Conservation (phyloP, 2,888 invertebrate species). For the Synergus itoensis region DNA sequence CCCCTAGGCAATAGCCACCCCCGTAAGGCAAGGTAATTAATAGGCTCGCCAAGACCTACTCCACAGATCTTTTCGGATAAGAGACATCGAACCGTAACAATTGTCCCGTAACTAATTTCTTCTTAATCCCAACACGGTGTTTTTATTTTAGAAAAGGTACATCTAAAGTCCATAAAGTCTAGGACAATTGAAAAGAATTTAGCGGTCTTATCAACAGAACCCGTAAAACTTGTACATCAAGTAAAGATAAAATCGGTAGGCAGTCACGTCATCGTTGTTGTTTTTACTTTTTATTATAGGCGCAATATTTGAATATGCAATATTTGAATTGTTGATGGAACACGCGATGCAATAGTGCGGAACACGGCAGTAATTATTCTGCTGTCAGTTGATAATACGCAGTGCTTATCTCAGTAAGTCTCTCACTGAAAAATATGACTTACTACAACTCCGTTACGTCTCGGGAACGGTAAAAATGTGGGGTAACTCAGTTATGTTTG, state of each 20-base stretch:
- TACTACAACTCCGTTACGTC: not conserved
- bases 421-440: slow-evolving; percentile 24
- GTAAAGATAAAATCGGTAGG: slow-evolving; percentile 12
- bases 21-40: slow-evolving; percentile 73
- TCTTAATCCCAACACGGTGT: slow-evolving; percentile 57
- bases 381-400: slow-evolving; percentile 37
- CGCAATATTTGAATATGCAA: slow-evolving; percentile 34
- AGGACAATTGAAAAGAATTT: slow-evolving; percentile 9
- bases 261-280: slow-evolving; percentile 23
- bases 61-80: slow-evolving; percentile 67
- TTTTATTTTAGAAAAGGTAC: slow-evolving; percentile 30
- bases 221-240: slow-evolving; percentile 32
- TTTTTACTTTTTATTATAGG: slow-evolving; percentile 29
- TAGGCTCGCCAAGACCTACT: slow-evolving; percentile 69
- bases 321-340: slow-evolving; percentile 37
- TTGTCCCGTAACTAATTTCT: slow-evolving; percentile 70
- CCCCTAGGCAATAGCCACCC: slow-evolving; percentile 50
- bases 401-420: slow-evolving; percentile 29
- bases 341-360: slow-evolving; percentile 38
- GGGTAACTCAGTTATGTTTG: slow-evolving; percentile 21
- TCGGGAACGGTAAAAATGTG: slow-evolving; percentile 6
- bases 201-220: not conserved
- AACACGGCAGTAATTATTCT: slow-evolving; percentile 30
- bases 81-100: slow-evolving; percentile 62
- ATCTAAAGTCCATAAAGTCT: no score